A percentile compares a stretch with the other conserved stretches of the same genome.
phyloP scores from a whole-genome alignment of 2,888 invertebrate species.

The Lasius platythorax region DNA sequence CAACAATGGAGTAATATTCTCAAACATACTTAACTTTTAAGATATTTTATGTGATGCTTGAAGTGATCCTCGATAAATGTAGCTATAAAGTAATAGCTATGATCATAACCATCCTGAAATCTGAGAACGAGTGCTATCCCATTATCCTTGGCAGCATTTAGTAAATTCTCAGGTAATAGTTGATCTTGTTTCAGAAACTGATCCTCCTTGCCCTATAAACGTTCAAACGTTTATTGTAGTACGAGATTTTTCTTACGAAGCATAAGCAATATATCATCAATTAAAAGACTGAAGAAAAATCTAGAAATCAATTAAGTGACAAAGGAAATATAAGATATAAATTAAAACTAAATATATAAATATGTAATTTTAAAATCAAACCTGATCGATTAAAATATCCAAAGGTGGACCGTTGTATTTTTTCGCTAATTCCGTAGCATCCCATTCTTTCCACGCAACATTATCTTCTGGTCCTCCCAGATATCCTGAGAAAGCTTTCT shows the following conservation, averaged over 20 bases:
- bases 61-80: conserved; percentile 97
- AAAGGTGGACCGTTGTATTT: conserved; percentile 94
- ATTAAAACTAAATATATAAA: not conserved
- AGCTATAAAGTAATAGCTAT: conserved; percentile 97
- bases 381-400: conserved; percentile 96
- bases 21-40: conserved; percentile 86
- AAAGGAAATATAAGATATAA: not conserved
- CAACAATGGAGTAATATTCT: conserved; percentile 17
- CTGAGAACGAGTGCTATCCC: conserved; percentile 91
- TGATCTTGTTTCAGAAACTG: conserved; percentile 92
- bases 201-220: conserved; percentile 92
- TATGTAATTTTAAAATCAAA: conserved; percentile 78
- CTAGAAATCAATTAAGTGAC: not conserved
- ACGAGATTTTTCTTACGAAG: conserved; percentile 11
- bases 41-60: conserved; percentile 93
- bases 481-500: conserved; percentile 94
- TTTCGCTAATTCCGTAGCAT: conserved; percentile 94
- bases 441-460: conserved; percentile 92
- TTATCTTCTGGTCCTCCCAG: conserved; percentile 89
- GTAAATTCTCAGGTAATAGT: conserved; percentile 94
- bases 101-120: conserved; percentile 95
- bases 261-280: not conserved
- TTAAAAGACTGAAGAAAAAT: conserved; percentile 1
- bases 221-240: conserved; percentile 33
- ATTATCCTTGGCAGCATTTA: conserved; percentile 90